Conservation (phyloP, 2,888 invertebrate genomes). For the Drosophila parthenogenetica region DNA sequence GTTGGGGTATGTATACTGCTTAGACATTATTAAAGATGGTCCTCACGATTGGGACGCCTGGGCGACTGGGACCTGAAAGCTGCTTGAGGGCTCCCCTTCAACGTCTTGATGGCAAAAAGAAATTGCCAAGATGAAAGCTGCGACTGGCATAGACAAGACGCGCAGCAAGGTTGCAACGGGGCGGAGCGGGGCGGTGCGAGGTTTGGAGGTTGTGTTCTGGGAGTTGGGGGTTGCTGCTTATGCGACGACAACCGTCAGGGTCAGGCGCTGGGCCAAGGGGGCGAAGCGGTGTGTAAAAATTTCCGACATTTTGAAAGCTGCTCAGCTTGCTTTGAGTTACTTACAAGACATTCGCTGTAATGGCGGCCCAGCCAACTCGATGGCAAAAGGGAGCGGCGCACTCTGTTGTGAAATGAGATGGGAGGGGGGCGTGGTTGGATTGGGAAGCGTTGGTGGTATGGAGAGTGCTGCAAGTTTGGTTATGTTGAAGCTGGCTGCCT, state of each 20-base stretch:
- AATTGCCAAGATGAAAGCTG: constrained; percentile 78
- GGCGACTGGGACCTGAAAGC: constrained; percentile 9
- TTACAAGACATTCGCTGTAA: constrained; percentile 49
- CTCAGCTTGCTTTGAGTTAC: constrained; percentile 75
- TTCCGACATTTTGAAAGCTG: constrained; percentile 78
- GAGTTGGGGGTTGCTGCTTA: not conserved
- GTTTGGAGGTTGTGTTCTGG: constrained; percentile 9
- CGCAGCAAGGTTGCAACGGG: not conserved
- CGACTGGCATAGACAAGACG: constrained; percentile 56
- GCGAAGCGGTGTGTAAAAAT: constrained; percentile 59
- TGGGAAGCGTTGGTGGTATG: too few relatives aligned
- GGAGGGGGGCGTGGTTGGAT: not conserved
- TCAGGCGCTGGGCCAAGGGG: not conserved
- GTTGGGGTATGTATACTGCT: constrained; percentile 47
- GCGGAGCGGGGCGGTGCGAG: not conserved
- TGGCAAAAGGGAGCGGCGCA: constrained; percentile 13
- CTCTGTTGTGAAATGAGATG: not conserved
- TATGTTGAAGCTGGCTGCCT: constrained; percentile 14
- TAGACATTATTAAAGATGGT: constrained; percentile 79
- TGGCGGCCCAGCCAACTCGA: constrained; percentile 54
- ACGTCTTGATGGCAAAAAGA: constrained; percentile 53
- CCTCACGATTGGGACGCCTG: constrained; percentile 54
- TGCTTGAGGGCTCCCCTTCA: constrained; percentile 19
- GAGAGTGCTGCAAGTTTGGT: constrained; percentile 1
- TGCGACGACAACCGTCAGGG: constrained; percentile 18